phyloP scores from a whole-genome alignment of 2,113 vertebrate species.

The Callospermophilus lateralis region DNA sequence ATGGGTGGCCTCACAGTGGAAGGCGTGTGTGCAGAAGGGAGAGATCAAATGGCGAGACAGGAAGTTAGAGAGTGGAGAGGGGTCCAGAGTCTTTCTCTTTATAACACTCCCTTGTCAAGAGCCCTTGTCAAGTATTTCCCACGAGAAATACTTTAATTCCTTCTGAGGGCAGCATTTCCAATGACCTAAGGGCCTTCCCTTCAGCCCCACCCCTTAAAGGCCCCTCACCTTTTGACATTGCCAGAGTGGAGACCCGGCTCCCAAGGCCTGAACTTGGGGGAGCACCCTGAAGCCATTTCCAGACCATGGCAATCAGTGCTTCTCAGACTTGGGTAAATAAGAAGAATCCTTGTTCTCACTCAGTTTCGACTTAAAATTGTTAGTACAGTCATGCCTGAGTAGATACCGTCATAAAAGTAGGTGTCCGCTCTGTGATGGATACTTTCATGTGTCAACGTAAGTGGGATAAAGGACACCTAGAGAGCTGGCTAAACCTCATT shows the following conservation, averaged over 20 bases:
- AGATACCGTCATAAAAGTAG: neutral
- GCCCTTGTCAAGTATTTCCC: too few relatives aligned
- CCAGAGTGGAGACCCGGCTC: neutral
- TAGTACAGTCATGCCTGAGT: neutral
- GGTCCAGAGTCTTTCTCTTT: neutral
- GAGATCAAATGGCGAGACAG: too few relatives aligned
- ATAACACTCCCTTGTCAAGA: neutral
- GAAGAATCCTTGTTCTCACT: neutral
- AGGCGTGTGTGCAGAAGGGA: neutral
- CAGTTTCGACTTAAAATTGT: constrained; percentile 34
- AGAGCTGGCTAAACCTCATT: neutral
- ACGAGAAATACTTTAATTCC: neutral
- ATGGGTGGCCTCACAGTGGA: neutral
- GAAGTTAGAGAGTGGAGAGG: neutral
- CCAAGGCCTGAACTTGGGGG: neutral
- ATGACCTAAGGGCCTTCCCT: neutral
- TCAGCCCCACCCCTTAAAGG: neutral
- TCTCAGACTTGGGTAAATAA: neutral
- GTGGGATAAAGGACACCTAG: too few relatives aligned
- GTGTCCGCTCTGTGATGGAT: neutral
- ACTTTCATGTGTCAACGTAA: neutral
- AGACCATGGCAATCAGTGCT: neutral
- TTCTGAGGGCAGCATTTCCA: neutral
- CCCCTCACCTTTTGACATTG: neutral
- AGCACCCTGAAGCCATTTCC: neutral